Evolutionary conservation across 2,113 vertebrate genomes (phyloP), one percentile per base, ranked within the genome.

Genomic region (Puma concolor): DNA sequence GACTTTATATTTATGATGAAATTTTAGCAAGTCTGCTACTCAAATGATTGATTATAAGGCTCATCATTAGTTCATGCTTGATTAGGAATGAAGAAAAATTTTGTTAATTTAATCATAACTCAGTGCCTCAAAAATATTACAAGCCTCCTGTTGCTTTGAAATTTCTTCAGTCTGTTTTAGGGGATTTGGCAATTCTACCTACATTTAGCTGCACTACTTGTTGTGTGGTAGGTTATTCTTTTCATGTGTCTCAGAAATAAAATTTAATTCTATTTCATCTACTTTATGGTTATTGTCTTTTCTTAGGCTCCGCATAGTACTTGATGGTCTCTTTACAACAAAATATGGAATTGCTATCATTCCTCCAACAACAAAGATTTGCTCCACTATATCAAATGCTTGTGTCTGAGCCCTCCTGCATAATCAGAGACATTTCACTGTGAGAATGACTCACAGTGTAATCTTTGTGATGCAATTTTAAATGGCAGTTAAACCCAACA

Each of bases 371-470:
- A 83, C 11, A 87, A 90, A 82, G 8, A 66, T 89, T 90, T 90
- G 12, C 14, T 74, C 41, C 31, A 36, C 2, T 92, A 52, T 63
- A 27, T 77, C 44, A 92, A 87, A 72, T 66, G 29, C 7, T 11
- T 48, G 21, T 92, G 67, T 66, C 31, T 69, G 48, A 90, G 83
- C 12, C 5, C 4, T 94, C 23, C 17, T 83, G 29, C 1, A 63
- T 85, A 84, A 92, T 64, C 76, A 91, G 63, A 91, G 29, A 91
- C 57, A 81, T 87, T 96, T 93, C 11, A 90, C 63, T 84, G 83
- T 80, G 95, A 95, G 19, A 79, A 84, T 63, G 44, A 71, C 31
- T 88, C 60, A 54, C 31, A n/a, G 13, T 52, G 17, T 67, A 71
- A 48, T 91, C 9, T 93, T 84, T 54, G 16, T 84, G 36, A 76